Conservation (phyloP, 2,888 invertebrate genomes). For the Dendrolimus pini region DNA sequence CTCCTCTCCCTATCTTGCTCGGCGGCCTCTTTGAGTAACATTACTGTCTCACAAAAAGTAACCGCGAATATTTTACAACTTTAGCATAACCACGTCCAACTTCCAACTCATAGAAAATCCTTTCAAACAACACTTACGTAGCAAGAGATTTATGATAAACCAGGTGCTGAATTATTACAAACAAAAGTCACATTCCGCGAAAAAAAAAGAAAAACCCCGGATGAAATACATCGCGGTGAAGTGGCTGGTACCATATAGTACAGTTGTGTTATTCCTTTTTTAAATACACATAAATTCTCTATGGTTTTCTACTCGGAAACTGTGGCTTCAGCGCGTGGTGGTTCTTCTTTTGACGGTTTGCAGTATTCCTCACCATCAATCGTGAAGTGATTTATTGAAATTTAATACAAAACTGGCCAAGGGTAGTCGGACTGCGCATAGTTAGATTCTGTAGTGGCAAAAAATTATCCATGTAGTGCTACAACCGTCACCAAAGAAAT, state of each 20-base stretch:
- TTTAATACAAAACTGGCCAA: background rate
- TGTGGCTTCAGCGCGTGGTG: background rate
- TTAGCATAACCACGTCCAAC: background rate
- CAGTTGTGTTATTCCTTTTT: background rate
- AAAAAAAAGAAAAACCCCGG: background rate
- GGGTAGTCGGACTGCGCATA: no score
- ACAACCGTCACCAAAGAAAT: no score
- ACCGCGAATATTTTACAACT: no score
- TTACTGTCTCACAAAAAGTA: no score
- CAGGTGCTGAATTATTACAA: background rate
- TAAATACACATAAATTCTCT: background rate
- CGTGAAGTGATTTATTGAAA: background rate
- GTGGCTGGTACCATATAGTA: background rate
- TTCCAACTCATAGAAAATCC: background rate
- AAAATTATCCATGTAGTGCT: no score
- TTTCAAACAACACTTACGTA: background rate
- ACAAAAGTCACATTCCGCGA: background rate
- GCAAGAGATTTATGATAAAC: background rate
- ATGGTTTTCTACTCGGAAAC: background rate
- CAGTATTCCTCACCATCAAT: background rate
- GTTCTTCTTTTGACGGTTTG: background rate
- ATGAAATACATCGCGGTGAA: background rate
- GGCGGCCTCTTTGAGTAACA: no score
- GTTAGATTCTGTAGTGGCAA: no score
- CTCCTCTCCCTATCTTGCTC: no score